Conservation (phyloP, 2,888 invertebrate genomes). For the Eledone cirrhosa region DNA sequence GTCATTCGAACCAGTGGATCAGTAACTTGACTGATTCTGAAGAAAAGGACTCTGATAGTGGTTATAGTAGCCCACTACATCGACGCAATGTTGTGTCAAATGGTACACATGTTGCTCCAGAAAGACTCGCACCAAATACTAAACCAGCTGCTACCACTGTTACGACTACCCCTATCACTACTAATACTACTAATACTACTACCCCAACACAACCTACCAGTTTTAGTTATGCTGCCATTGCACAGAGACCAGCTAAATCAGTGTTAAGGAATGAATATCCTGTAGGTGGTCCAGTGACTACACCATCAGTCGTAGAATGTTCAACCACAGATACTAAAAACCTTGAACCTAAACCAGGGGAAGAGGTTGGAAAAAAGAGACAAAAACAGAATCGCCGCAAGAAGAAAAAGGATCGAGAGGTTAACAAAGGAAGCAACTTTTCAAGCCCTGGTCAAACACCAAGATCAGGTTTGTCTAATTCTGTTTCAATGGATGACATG, state of each 20-base stretch:
- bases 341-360: slow-evolving; percentile 37
- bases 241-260: slow-evolving; percentile 34
- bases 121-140: background rate
- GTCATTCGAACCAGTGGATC: slow-evolving; percentile 20
- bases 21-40: slow-evolving; percentile 32
- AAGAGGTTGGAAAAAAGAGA: slow-evolving; percentile 38
- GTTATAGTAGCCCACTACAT: slow-evolving; percentile 60
- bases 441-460: slow-evolving; percentile 30
- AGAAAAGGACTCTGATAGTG: slow-evolving; percentile 57
- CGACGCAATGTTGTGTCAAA: slow-evolving; percentile 54
- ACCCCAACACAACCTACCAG: background rate
- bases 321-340: slow-evolving; percentile 32
- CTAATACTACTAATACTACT: slow-evolving; percentile 32
- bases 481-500: slow-evolving; percentile 38
- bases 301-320: background rate
- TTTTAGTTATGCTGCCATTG: slow-evolving; percentile 35
- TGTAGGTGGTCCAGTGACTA: slow-evolving; percentile 1
- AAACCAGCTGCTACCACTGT: background rate
- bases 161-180: slow-evolving; percentile 20
- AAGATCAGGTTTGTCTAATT: slow-evolving; percentile 17
- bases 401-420: slow-evolving; percentile 35
- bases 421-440: slow-evolving; percentile 35
- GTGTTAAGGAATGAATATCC: slow-evolving; percentile 23
- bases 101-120: slow-evolving; percentile 39
- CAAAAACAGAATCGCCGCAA: slow-evolving; percentile 35